These are phyloP conservation scores for Dasypus novemcinctus DNA, from an alignment of 2,113 vertebrate genomes.

Conservation along the genomic window DNA sequence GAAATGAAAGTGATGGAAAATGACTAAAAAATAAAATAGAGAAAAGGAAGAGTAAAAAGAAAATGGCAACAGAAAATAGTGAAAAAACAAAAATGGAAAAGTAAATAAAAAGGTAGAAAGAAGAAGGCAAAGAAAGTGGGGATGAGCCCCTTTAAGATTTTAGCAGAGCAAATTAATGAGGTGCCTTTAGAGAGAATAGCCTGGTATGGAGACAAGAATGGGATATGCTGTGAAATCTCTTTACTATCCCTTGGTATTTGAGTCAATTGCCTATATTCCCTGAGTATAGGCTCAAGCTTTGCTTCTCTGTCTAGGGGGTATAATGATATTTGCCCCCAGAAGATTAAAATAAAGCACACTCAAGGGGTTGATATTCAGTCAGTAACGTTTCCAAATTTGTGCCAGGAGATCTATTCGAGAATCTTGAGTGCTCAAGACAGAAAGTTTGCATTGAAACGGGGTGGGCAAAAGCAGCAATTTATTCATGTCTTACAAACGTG, in stretches of 20 bases:
- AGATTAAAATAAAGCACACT: neutral
- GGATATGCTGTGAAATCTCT: neutral
- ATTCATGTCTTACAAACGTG: constrained; percentile 86
- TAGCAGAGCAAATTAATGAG: neutral
- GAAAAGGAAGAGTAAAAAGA: neutral
- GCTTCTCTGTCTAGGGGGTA: neutral
- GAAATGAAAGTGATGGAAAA: neutral
- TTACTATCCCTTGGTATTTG: neutral
- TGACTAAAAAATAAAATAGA: neutral
- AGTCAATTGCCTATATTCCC: neutral
- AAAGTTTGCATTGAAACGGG: constrained; percentile 63
- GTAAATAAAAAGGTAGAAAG: neutral
- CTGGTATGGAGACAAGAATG: neutral
- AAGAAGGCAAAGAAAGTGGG: neutral
- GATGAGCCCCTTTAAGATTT: neutral
- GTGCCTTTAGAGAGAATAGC: neutral
- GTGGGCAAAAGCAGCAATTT: constrained; percentile 86
- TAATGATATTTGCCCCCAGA: neutral
- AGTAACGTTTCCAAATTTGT: neutral
- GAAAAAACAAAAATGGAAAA: neutral
- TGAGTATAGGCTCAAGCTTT: neutral
- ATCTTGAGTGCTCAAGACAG: constrained; percentile 13
- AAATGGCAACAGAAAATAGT: neutral
- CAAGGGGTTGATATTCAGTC: neutral
- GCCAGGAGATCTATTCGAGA: neutral